Percentiles rank a stretch among this genome's conserved stretches.
Evolutionary conservation across 1,140 invertebrate species (phyloP).

Genomic region (Macrobrachium rosenbergii): DNA sequence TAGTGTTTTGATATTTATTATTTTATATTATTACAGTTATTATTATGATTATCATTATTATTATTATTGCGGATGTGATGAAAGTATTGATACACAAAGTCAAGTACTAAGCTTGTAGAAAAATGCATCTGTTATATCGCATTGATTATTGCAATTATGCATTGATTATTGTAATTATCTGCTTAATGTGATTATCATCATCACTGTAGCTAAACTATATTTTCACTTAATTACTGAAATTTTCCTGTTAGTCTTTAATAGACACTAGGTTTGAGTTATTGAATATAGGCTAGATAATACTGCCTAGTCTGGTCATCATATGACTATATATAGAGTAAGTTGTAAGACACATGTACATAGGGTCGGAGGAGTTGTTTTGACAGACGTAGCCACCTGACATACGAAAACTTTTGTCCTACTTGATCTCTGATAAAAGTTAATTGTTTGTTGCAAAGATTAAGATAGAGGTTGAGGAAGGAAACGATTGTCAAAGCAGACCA

Average conservation of each 20-base stretch:
- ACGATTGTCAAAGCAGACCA: constrained; percentile 8
- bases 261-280: constrained; percentile 62
- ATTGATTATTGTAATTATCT: constrained; percentile 57
- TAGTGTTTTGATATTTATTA: background rate
- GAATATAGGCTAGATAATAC: constrained; percentile 55
- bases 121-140: constrained; percentile 58
- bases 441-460: too few relatives aligned
- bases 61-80: constrained; percentile 1
- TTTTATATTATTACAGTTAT: background rate
- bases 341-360: constrained; percentile 56
- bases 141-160: constrained; percentile 58
- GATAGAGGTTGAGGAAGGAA: background rate
- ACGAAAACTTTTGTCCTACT: background rate
- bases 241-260: constrained; percentile 61
- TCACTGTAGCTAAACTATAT: constrained; percentile 62
- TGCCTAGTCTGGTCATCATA: constrained; percentile 61
- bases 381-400: background rate
- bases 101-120: constrained; percentile 41
- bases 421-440: too few relatives aligned
- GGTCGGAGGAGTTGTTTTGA: constrained; percentile 22
- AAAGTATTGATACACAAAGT: background rate
- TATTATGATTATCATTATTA: background rate
- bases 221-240: constrained; percentile 51
- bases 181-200: constrained; percentile 59
- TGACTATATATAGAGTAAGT: constrained; percentile 54